These are phyloP conservation scores for Lagopus muta DNA, from an alignment of 2,113 vertebrate genomes.

Conservation along the genomic window DNA sequence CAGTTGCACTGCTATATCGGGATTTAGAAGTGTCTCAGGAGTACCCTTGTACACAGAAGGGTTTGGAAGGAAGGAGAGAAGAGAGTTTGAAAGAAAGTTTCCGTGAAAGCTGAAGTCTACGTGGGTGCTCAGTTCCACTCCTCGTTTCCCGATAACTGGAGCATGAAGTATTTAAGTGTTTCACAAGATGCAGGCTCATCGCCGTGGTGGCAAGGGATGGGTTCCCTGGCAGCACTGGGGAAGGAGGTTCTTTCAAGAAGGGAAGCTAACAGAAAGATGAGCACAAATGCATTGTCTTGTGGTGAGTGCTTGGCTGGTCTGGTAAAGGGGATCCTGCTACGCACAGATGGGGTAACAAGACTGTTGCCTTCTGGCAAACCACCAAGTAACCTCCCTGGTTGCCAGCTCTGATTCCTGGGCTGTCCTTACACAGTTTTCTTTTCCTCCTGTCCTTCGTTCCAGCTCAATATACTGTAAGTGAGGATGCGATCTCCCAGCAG, in stretches of 20 bases:
- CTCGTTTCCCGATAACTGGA: neutral
- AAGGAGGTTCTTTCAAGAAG: neutral
- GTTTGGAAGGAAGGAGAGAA: slow-evolving; percentile 7
- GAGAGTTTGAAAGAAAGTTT: neutral
- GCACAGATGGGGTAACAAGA: neutral
- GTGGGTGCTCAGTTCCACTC: neutral
- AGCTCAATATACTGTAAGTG: slow-evolving; percentile 22
- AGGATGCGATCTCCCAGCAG: slow-evolving; percentile 5
- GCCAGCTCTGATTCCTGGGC: slow-evolving; percentile 10
- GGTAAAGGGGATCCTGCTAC: neutral
- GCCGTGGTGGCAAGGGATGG: neutral
- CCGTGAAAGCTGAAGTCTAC: neutral
- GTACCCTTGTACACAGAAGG: neutral
- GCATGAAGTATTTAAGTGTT: neutral
- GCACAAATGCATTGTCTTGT: neutral
- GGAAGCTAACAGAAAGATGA: slow-evolving; percentile 35
- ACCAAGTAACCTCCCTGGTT: slow-evolving; percentile 1
- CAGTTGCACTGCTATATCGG: neutral
- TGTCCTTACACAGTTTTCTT: neutral
- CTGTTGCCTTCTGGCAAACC: slow-evolving; percentile 35
- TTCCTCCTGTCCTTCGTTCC: neutral
- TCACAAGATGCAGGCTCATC: neutral
- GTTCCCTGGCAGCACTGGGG: neutral
- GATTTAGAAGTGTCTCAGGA: neutral
- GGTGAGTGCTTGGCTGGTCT: neutral